A percentile compares a stretch with the other conserved stretches of the same genome.
Conservation (phyloP, 2,888 invertebrate genomes). For the Papilio gigon region DNA sequence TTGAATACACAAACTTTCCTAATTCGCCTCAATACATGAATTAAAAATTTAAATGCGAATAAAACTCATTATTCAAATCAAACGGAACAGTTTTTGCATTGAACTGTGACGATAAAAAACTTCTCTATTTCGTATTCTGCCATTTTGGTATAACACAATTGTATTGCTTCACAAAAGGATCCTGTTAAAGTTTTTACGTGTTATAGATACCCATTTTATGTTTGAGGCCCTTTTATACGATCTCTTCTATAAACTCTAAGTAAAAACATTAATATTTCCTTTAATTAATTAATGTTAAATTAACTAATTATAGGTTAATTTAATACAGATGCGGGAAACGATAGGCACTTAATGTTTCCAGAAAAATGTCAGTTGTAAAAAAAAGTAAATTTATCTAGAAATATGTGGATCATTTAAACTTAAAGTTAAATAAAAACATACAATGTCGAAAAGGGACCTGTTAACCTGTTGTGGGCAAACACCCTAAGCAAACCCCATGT, state of each 20-base stretch:
- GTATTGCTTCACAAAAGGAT: not conserved
- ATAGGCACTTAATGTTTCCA: too few relatives aligned
- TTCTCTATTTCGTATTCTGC: not conserved
- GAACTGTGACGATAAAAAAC: constrained; percentile 4
- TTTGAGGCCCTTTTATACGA: not conserved
- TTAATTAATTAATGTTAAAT: too few relatives aligned
- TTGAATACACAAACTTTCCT: constrained; percentile 9
- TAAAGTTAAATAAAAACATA: too few relatives aligned
- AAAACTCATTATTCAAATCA: constrained; percentile 8
- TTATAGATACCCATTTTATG: not conserved
- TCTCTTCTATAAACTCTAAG: not conserved
- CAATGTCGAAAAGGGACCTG: constrained; percentile 9
- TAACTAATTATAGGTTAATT: too few relatives aligned
- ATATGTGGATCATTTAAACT: too few relatives aligned
- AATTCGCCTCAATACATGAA: constrained; percentile 12
- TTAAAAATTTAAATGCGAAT: constrained; percentile 8
- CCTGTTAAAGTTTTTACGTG: not conserved
- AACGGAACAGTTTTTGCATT: constrained; percentile 18
- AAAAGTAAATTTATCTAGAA: not conserved
- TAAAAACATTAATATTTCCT: too few relatives aligned
- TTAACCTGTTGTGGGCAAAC: constrained; percentile 32
- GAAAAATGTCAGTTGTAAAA: too few relatives aligned
- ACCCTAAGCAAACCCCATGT: constrained; percentile 17
- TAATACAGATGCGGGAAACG: too few relatives aligned
- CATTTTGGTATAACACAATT: not conserved